Evolutionary conservation across 2,888 invertebrate species (phyloP), one percentile per base, ranked within the genome.

Genomic region (Brachyptera risi): DNA sequence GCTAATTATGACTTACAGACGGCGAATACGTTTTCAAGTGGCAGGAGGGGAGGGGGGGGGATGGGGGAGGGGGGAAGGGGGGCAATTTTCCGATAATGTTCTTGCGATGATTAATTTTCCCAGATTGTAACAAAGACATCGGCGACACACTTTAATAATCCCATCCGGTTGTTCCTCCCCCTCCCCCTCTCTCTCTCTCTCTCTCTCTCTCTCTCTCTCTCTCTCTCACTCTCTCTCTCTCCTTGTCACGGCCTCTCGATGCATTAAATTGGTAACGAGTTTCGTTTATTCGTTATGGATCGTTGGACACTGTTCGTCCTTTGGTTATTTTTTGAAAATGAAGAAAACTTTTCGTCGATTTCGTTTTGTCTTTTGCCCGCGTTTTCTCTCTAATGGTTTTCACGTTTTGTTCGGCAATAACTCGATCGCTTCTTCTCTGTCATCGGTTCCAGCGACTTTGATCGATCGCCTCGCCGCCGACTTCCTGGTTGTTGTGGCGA

Each of bases 1-100:
- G 63, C 59, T 63, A 63, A 63, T 63, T 63, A 63, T 63, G 63
- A 63, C 61, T 63, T 59, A 58, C 59, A 63, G 60, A 58, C 49
- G 59, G 61, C 24, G 35, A 61, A 63, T 63, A 58, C 63, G 50
- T 59, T 56, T 57, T 57, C 56, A 27, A 50, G 40, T 44, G 50
- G 56, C n/a, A n/a, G n/a, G n/a, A n/a, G n/a, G n/a, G n/a, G n/a
- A n/a, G n/a, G n/a, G n/a, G n/a, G n/a, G n/a, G n/a, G n/a, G n/a
- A n/a, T n/a, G n/a, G n/a, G n/a, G n/a, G n/a, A n/a, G n/a, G 42
- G 24, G 7, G 59, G 54, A 44, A 26, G 47, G 23, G 9, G 31
- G 42, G 58, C 63, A 63, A 58, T 59, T 61, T 61, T 49, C 59
- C 60, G 63, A 63, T 61, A 63, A 56, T 56, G 59, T 59, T 61